Base-by-base conservation (phyloP, 2,888 invertebrate species). In the Diploptera punctata region DNA sequence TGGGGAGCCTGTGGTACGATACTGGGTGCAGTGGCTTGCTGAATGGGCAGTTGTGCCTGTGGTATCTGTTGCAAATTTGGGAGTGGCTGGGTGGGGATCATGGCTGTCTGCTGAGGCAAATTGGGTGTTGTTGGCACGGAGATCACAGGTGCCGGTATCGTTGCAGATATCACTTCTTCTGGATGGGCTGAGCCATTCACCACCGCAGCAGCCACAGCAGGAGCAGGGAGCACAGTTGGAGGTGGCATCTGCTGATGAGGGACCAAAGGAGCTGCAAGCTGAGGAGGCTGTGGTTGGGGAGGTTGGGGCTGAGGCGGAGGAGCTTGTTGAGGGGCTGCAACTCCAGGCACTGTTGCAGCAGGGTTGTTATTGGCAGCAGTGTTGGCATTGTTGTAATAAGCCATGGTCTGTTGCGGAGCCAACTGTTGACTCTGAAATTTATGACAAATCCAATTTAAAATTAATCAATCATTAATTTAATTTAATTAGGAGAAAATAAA, bases 131-230 rank as follows among this genome's bases (percentile, higher is more conserved):
- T 60, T 18, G 71, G 73, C 10, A 67, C 43, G n/a, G 73, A 54
- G 43, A 71, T 62, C 16, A 67, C 67, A 67, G 73, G 38, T n/a
- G 74, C 57, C 9, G 71, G 70, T 33, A 76, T 73, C 24, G 74
- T 68, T 43, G 73, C 61, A 19, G 70, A 61, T 18, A 68, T 78
- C 47, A 83, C 84, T 47, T 84, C 84, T 38, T 77, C 77, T 7
- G 83, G 83, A 77, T 83, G 83, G 54, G 82, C 80, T 43, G 81
- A 78, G 33, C 84, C 84, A 75, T 84, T 84, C 68, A 83, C 81
- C 54, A 82, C 79, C 13, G 82, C 79, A 47, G 81, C 79, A 3
- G 80, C 78, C 67, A 79, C 81, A 5, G 80, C 78, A 2, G 80
- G 77, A 21, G 68, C 65, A 38, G 52, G 19, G 21, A 72, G 49